Percentiles rank a stretch among this genome's conserved stretches.
Conservation (phyloP, 2,113 vertebrate genomes). For the Melanerpes aurifrons region DNA sequence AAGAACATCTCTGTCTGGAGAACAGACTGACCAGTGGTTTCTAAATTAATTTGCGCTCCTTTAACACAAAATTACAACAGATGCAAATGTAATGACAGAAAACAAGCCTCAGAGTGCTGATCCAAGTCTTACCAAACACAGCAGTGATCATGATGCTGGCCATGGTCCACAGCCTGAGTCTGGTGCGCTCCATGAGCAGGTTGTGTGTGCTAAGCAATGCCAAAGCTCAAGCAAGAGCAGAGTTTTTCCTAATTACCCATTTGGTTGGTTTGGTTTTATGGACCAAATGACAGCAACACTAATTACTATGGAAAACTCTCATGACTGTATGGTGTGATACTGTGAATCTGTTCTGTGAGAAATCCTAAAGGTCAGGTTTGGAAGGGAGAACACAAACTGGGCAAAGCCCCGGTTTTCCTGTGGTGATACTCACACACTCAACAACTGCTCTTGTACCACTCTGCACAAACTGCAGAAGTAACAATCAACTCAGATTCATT, state of each 20-base stretch:
- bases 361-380: background rate
- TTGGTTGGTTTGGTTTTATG: background rate
- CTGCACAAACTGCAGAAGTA: background rate
- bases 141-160: background rate
- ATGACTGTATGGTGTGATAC: background rate
- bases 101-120: background rate
- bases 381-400: background rate
- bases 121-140: background rate
- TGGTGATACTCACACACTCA: background rate
- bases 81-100: background rate
- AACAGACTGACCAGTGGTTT: background rate
- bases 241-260: background rate
- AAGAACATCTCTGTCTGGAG: background rate
- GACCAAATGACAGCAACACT: background rate
- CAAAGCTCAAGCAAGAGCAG: background rate
- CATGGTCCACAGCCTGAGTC: background rate
- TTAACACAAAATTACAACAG: background rate
- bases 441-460: background rate
- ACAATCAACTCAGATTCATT: background rate
- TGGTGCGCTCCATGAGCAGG: background rate
- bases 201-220: rapidly evolving
- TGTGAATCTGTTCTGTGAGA: background rate
- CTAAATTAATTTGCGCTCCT: background rate
- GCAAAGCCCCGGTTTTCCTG: background rate
- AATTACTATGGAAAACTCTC: background rate